Evolutionary conservation across 2,797 vertebrate species (phyloP).

Genomic region (Lutjanus argentimaculatus): DNA sequence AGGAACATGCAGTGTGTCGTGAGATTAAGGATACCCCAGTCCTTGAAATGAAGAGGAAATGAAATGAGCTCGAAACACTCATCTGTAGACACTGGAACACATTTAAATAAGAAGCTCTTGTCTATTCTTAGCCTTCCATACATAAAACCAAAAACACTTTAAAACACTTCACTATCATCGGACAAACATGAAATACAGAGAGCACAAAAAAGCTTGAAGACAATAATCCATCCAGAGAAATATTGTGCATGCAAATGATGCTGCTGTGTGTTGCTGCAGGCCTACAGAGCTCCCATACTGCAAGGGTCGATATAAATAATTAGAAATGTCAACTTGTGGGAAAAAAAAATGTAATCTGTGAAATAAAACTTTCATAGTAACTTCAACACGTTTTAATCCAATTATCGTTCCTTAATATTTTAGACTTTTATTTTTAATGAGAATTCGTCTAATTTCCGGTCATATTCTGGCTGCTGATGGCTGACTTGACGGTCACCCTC

Average conservation of each 20-base stretch:
- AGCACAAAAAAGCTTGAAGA: not conserved
- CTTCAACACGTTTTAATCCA: not conserved
- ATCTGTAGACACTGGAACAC: too few species aligned
- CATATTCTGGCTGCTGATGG: not conserved
- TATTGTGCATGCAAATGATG: not conserved
- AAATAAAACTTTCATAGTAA: not conserved
- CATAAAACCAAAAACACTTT: too few species aligned
- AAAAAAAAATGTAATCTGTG: not conserved
- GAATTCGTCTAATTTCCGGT: slow-evolving; percentile 1
- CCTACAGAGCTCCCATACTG: not conserved
- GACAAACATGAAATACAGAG: not conserved
- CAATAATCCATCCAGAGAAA: not conserved
- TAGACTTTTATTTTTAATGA: slow-evolving; percentile 25
- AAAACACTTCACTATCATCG: not conserved
- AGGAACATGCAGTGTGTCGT: too few species aligned
- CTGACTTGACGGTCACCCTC: not conserved
- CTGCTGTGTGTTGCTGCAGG: not conserved
- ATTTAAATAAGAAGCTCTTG: too few species aligned
- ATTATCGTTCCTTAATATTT: not conserved
- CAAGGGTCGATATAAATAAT: not conserved
- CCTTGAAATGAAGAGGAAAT: too few species aligned
- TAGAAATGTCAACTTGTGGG: not conserved
- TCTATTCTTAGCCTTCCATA: too few species aligned
- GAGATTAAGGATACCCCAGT: too few species aligned
- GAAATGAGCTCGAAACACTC: too few species aligned